A percentile compares a stretch with the other conserved stretches of the same genome.
phyloP scores from a whole-genome alignment of 2,888 invertebrate genomes.

The Xestoiulus laeticollis region DNA sequence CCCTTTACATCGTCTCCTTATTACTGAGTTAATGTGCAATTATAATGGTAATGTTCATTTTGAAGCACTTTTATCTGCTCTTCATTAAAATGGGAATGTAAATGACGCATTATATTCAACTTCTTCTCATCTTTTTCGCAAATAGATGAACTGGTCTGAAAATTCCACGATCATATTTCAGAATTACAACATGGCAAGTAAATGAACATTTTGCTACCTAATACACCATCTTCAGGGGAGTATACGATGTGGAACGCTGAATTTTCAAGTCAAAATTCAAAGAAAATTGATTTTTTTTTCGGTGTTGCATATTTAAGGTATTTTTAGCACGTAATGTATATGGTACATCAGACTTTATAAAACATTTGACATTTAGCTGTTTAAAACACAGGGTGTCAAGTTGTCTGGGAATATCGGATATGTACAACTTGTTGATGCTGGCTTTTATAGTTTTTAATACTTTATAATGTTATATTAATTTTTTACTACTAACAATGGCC shows the following conservation, averaged over 20 bases:
- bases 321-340: too few species aligned
- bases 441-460: too few species aligned
- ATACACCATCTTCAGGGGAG: background rate
- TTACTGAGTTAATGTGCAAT: constrained; percentile 28
- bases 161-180: constrained; percentile 1
- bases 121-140: background rate
- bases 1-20: constrained; percentile 15
- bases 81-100: constrained; percentile 37
- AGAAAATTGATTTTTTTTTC: too few species aligned
- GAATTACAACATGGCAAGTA: constrained; percentile 11
- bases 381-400: too few species aligned
- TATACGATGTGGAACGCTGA: background rate
- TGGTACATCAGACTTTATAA: too few species aligned
- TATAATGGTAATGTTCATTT: constrained; percentile 29
- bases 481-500: too few species aligned
- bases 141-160: constrained; percentile 16
- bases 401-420: too few species aligned
- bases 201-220: background rate
- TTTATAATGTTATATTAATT: too few species aligned
- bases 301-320: too few species aligned
- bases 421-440: too few species aligned
- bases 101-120: constrained; percentile 37
- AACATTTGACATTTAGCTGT: too few species aligned
- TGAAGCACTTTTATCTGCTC: constrained; percentile 37
- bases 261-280: background rate